Base-by-base conservation (phyloP, 2,113 vertebrate genomes). In the Brachionichthys hirsutus region DNA sequence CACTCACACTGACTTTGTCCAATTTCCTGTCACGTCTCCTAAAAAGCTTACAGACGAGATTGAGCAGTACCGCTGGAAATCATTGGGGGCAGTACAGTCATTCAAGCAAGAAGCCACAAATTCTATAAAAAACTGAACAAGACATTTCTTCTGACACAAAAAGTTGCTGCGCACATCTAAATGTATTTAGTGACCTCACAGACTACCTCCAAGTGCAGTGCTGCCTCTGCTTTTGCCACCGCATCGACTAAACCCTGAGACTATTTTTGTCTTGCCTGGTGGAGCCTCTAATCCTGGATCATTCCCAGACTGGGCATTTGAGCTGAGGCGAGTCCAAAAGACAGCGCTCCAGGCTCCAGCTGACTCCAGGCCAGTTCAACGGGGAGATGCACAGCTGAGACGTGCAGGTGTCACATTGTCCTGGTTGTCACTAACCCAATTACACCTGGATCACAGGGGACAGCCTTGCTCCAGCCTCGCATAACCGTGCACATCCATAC, bases 371-470 rank as follows among this genome's bases (percentile, higher is more conserved):
- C 86, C 86, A 87, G 75, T 75, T 75, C 77, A 76, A 60, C 2
- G 0, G 76, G 78, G 82, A 83, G 60, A 73, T 41, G 61, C 65
- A 61, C 86, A 87, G 80, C 83, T 83, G 85, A 83, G 80, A 80
- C 71, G 70, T 76, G 78, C 85, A 87, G 85, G 83, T 86, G 82
- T 85, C 83, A 86, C 83, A 80, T 85, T 86, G 87, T 83, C 85
- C 77, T 82, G 78, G 70, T 84, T 84, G 85, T 87, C 84, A 85
- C 83, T 82, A 87, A 87, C 85, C 87, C 85, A 87, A 82, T 85
- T 85, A 85, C 78, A 89, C 78, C 78, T 79, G 85, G 80, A 80
- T 52, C 62, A 3, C 83, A 12, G 12, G 73, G 77, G 81, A 82
- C 50, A 64, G 0, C 0, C 18, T 54, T 15, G 4, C 56, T 78